Percentiles rank a stretch among this genome's conserved stretches.
Evolutionary conservation across 2,888 invertebrate species (phyloP).

Genomic region (Clitarchus hookeri): DNA sequence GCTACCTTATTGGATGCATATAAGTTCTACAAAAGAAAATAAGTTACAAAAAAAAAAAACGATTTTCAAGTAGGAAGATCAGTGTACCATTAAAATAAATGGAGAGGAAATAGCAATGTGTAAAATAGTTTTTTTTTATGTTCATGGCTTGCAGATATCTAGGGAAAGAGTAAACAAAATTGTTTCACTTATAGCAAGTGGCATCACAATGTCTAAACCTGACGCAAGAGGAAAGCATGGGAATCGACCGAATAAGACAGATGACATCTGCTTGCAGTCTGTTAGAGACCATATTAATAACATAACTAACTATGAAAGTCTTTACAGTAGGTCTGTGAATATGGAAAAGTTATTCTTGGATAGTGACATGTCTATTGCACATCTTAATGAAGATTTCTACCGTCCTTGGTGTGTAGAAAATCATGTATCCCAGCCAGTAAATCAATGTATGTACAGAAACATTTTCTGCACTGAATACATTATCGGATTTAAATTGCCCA

Average conservation of each 20-base stretch:
- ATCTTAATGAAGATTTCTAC: too few species aligned
- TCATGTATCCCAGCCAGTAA: background rate
- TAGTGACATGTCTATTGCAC: background rate
- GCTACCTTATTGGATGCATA: conserved; percentile 20
- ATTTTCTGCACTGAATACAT: background rate
- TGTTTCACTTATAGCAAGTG: background rate
- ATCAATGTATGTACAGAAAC: background rate
- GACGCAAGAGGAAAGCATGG: background rate
- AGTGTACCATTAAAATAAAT: background rate
- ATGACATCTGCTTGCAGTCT: background rate
- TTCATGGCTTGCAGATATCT: background rate
- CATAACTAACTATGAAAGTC: background rate
- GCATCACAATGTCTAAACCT: background rate
- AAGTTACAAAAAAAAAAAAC: background rate
- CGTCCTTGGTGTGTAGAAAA: background rate
- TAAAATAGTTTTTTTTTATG: background rate
- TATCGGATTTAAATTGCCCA: background rate
- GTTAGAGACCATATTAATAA: conserved; percentile 2
- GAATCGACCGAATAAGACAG: background rate
- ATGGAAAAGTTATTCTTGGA: background rate
- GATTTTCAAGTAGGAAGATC: background rate
- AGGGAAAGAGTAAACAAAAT: background rate
- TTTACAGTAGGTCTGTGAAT: background rate
- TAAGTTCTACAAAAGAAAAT: background rate
- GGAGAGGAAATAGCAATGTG: background rate